Conservation (phyloP, 37 sponge, comb jelly and placozoan species). For the Chondrilla cf. caribensis region DNA sequence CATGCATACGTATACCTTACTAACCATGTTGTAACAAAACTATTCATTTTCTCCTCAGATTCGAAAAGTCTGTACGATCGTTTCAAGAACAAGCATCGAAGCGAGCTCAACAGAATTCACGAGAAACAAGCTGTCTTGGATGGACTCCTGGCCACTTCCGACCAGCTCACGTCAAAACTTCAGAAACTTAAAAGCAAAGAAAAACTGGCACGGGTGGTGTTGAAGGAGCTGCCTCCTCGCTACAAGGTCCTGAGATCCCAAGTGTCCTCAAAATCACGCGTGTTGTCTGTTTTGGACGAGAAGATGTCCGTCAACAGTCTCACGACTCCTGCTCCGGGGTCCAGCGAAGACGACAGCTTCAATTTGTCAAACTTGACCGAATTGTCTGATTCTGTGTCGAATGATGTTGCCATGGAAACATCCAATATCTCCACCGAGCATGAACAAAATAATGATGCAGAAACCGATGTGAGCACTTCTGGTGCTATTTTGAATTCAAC, state of each 20-base stretch:
- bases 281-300: background rate
- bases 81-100: background rate
- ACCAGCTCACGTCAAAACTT: background rate
- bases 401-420: background rate
- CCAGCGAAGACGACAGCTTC: background rate
- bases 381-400: background rate
- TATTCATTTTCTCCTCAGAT: background rate
- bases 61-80: constrained; percentile 7
- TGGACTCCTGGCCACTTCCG: constrained; percentile 6
- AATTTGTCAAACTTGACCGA: background rate
- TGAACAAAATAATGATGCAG: background rate
- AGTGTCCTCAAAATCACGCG: background rate
- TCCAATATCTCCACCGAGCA: background rate
- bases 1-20: too few species aligned
- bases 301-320: background rate
- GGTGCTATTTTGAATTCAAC: background rate
- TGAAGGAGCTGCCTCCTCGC: background rate
- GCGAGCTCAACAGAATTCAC: background rate
- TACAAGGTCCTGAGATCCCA: background rate
- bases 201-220: background rate
- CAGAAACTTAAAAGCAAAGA: constrained; percentile 1
- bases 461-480: background rate
- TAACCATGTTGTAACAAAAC: too few species aligned
- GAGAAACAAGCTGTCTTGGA: background rate
- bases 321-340: background rate